Evolutionary conservation across 1,140 invertebrate species (phyloP), one percentile per base, ranked within the genome.

Genomic region (Atta texana): DNA sequence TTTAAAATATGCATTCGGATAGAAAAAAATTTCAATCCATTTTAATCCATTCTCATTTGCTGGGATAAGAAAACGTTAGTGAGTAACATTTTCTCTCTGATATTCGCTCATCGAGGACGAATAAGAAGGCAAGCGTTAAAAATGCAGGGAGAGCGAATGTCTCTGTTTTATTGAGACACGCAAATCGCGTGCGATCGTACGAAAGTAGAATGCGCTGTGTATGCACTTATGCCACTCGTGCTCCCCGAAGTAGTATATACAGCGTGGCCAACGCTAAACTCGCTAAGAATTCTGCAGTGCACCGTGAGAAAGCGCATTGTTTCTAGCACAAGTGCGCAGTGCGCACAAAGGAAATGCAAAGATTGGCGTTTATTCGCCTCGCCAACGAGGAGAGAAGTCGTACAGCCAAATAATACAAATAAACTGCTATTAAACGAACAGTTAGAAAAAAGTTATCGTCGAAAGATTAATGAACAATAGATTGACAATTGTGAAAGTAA

Each of bases 281-380:
- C 10, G 34, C n/a, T n/a, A 24, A 75, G 61, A 28, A 53, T 68
- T 63, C 49, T 61, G 14, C 51, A 31, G 34, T 18, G 59, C 69
- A 61, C 31, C 82, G 68, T 89, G 88, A 69, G 82, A 89, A 89
- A 89, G 51, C 34, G 31, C 61, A 89, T 89, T 89, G 87, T 89
- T 89, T 80, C 51, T 59, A 21, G 55, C 18, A 28, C 66, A 69
- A 34, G 78, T 51, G 18, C 61, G 21, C 63, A 34, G 78, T 51
- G 18, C 55, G 21, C 63, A 86, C 69, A 75, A 69, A 34, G 82
- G 49, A 80, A 89, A 86, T 12, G n/a, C 68, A 12, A 69, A 53
- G 31, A 44, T 74, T 49, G 16, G 10, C 14, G 14, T n/a, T 34
- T 39, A 53, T 57, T 69, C 71, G 39, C 51, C 31, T 66, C 57